Evolutionary conservation across 2,797 vertebrate species (phyloP).

Genomic region (Muraenolepis orangiensis): DNA sequence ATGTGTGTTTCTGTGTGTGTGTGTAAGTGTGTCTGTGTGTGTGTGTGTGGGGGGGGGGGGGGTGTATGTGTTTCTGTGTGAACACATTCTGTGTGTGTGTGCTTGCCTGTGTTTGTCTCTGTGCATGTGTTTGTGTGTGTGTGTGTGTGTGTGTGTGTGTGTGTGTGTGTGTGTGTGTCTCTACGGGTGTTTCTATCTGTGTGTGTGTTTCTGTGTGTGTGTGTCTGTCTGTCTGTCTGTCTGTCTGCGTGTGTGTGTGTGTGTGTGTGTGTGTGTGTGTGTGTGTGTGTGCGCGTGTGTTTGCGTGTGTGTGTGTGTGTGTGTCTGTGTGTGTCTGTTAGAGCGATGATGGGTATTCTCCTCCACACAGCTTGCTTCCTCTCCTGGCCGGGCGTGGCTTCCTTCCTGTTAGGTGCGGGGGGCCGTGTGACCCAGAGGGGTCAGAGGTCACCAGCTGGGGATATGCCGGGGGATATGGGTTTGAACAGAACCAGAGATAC

Average conservation of each 20-base stretch:
- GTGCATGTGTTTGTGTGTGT: no score
- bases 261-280: neutral
- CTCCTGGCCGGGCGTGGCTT: conserved; percentile 55
- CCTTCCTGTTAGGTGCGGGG: conserved; percentile 45
- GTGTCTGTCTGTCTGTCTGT: no score
- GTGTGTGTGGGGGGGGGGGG: no score
- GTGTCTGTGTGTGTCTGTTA: neutral
- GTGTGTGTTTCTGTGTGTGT: no score
- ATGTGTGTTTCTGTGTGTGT: neutral
- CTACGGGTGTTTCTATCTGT: no score
- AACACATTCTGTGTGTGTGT: neutral
- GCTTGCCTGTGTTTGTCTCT: no score
- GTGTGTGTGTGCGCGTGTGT: neutral
- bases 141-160: neutral
- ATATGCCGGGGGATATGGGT: neutral
- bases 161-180: neutral
- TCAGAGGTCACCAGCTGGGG: conserved; percentile 43
- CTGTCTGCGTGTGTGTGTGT: no score
- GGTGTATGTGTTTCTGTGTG: neutral
- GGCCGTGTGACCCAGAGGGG: conserved; percentile 44
- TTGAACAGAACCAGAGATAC: neutral
- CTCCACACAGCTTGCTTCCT: conserved; percentile 48
- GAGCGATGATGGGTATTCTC: conserved; percentile 41
- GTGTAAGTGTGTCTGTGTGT: neutral
- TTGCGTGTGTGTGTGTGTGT: neutral